These are phyloP conservation scores for Pseudolycoriella hygida DNA, from an alignment of 2,888 invertebrate species.

Conservation along the genomic window DNA sequence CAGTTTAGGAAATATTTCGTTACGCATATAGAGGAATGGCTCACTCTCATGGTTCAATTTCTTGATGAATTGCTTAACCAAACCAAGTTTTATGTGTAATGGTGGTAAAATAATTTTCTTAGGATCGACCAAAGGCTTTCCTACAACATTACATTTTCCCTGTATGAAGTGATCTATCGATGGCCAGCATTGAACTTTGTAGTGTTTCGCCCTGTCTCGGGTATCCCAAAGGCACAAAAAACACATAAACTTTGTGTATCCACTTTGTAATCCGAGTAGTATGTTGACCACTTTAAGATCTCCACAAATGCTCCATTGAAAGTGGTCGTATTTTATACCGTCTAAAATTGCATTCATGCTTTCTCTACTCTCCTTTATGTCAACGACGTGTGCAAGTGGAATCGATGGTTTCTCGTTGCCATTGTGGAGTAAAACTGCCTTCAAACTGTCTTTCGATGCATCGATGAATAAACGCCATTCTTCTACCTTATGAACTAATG, in stretches of 20 bases:
- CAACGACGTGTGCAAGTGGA: constrained; percentile 12
- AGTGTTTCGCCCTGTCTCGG: too few species aligned
- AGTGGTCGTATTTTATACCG: constrained; percentile 12
- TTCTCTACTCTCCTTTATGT: constrained; percentile 11
- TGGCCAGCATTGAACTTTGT: constrained; percentile 10
- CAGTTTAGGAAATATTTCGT: neutral
- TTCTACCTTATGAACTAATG: constrained; percentile 2
- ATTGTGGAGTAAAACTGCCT: constrained; percentile 15
- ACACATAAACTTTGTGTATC: constrained; percentile 10
- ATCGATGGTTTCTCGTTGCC: constrained; percentile 9
- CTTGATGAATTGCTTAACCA: neutral
- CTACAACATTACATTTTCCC: constrained; percentile 9
- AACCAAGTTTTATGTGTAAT: constrained; percentile 1
- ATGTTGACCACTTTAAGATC: constrained; percentile 11
- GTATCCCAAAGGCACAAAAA: constrained; percentile 11
- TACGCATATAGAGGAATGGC: neutral
- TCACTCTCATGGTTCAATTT: neutral
- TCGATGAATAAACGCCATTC: constrained; percentile 15
- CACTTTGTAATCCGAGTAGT: constrained; percentile 11
- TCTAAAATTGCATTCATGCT: constrained; percentile 13
- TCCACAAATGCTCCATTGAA: constrained; percentile 13
- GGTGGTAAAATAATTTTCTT: constrained; percentile 8
- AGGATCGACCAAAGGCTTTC: constrained; percentile 7
- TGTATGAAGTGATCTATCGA: constrained; percentile 2
- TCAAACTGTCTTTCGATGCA: constrained; percentile 13